Evolutionary conservation across 2,888 invertebrate genomes (phyloP).

Genomic region (Thymelicus sylvestris): DNA sequence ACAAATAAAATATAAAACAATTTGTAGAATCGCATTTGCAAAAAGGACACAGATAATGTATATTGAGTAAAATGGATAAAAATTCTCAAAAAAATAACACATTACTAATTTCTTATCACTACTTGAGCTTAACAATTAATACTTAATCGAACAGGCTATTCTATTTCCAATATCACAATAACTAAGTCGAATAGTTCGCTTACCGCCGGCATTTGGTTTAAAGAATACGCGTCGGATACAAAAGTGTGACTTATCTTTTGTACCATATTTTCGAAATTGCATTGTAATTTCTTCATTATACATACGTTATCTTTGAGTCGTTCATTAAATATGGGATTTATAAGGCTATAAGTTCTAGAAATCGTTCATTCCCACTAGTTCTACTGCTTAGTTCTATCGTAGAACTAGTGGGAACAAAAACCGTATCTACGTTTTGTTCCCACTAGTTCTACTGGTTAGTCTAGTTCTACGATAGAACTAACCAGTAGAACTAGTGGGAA

Average conservation of each 20-base stretch:
- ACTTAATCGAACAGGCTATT: constrained; percentile 15
- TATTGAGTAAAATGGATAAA: no score
- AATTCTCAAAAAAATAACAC: neutral
- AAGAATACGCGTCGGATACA: neutral
- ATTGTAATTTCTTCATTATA: neutral
- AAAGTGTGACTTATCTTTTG: neutral
- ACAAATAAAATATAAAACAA: no score
- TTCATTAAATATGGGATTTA: neutral
- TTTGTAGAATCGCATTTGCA: neutral
- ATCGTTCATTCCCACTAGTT: no score
- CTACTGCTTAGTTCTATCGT: no score
- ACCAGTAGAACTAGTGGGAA: no score
- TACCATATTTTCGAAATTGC: constrained; percentile 6
- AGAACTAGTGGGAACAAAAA: no score
- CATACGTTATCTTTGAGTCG: neutral
- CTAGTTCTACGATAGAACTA: no score
- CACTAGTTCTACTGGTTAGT: no score
- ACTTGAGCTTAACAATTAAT: constrained; percentile 19
- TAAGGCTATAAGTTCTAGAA: no score
- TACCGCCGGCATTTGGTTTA: constrained; percentile 12
- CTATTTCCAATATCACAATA: constrained; percentile 28
- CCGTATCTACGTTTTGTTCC: no score
- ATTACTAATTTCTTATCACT: constrained; percentile 3
- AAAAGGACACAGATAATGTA: neutral
- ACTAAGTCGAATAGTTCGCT: constrained; percentile 13